Conservation (phyloP, 2,888 invertebrate species). For the Liodrosophila aerea region DNA sequence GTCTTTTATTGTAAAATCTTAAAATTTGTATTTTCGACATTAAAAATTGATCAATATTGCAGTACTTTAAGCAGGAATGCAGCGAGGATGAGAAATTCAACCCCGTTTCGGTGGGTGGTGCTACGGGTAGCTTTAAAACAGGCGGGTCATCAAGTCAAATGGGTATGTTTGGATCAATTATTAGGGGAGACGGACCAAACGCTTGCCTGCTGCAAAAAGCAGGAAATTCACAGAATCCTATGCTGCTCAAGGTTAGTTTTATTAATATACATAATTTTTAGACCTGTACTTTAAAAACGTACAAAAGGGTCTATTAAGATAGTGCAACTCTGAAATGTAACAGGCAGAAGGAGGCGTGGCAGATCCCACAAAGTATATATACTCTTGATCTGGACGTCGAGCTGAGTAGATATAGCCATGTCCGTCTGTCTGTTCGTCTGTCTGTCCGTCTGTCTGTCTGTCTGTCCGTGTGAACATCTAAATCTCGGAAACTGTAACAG, state of each 20-base stretch:
- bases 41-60: not conserved
- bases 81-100: conserved; percentile 80
- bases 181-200: conserved; percentile 33
- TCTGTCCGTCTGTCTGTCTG: no score
- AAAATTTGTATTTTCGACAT: not conserved
- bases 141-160: conserved; percentile 46
- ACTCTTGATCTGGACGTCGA: no score
- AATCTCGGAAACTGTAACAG: no score
- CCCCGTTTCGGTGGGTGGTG: conserved; percentile 32
- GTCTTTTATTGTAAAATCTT: not conserved
- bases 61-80: conserved; percentile 79
- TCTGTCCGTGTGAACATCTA: no score
- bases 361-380: no score
- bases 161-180: conserved; percentile 50
- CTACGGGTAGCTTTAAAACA: conserved; percentile 67
- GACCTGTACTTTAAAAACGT: no score
- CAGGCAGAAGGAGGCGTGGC: no score
- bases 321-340: no score
- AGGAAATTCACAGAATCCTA: conserved; percentile 84
- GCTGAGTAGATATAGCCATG: no score
- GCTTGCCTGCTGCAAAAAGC: conserved; percentile 67
- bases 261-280: no score
- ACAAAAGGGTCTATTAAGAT: no score
- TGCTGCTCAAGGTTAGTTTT: conserved; percentile 86
- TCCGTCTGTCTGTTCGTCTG: no score